Percentiles rank a stretch among this genome's conserved stretches.
Conservation (phyloP, 2,113 vertebrate genomes). For the Saguinus midas region DNA sequence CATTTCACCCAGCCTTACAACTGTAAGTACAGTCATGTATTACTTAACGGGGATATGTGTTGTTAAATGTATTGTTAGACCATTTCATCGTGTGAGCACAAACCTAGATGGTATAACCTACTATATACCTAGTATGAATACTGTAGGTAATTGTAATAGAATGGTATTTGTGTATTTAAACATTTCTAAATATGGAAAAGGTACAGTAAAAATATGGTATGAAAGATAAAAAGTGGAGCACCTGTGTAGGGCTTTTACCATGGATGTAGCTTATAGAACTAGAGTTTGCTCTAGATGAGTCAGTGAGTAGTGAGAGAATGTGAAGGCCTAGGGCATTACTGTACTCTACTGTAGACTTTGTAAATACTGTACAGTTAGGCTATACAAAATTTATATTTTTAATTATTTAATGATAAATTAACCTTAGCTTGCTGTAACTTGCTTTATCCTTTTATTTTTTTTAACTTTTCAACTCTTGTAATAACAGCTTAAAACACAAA, state of each 20-base stretch:
- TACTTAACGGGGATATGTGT: background rate
- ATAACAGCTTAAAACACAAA: background rate
- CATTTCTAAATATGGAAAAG: background rate
- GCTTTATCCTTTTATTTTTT: background rate
- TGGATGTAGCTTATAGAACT: background rate
- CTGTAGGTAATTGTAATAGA: background rate
- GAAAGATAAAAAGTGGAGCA: background rate
- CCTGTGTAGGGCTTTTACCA: background rate
- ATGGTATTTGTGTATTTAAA: background rate
- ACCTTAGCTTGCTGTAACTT: background rate
- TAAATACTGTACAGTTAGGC: background rate
- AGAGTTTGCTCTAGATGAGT: background rate
- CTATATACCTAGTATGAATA: background rate
- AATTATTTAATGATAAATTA: background rate
- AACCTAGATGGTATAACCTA: background rate
- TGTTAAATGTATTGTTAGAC: background rate
- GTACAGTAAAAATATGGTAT: background rate
- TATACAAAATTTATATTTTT: background rate
- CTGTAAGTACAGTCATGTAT: background rate
- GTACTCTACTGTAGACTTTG: background rate
- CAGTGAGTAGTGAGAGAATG: background rate
- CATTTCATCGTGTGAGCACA: background rate
- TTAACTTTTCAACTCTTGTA: background rate
- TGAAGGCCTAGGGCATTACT: background rate
- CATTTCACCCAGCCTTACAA: background rate